phyloP scores from a whole-genome alignment of 2,888 invertebrate genomes.

The Meiosimyza platycephala region DNA sequence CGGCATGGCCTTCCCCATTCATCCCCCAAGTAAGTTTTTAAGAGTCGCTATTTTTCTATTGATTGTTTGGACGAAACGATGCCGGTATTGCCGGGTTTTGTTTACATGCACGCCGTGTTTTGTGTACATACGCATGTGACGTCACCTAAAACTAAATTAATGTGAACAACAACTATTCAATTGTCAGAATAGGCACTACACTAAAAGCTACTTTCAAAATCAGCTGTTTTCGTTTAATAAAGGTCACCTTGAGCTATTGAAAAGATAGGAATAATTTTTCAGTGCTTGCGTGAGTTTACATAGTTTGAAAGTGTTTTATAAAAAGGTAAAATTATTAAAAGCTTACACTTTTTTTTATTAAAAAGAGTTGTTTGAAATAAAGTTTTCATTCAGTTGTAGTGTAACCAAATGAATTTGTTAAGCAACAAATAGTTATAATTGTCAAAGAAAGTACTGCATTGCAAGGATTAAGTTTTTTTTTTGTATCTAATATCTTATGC shows the following conservation, averaged over 20 bases:
- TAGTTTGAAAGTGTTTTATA: conserved; percentile 17
- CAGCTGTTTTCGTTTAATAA: conserved; percentile 33
- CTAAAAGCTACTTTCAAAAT: conserved; percentile 19
- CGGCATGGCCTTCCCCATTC: background rate
- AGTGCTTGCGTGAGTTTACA: conserved; percentile 14
- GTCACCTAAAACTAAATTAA: too few relatives aligned
- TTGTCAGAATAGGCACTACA: background rate
- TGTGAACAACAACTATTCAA: background rate
- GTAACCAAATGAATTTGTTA: too few relatives aligned
- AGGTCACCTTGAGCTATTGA: conserved; percentile 48
- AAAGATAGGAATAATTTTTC: conserved; percentile 31
- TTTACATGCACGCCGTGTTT: background rate
- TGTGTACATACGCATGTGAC: background rate
- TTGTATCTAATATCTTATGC: too few relatives aligned
- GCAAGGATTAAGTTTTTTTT: too few relatives aligned
- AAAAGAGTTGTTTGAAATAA: too few relatives aligned
- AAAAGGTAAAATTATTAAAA: conserved; percentile 27
- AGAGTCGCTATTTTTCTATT: too few relatives aligned
- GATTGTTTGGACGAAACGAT: background rate
- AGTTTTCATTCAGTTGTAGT: too few relatives aligned
- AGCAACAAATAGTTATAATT: too few relatives aligned
- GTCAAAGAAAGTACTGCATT: too few relatives aligned
- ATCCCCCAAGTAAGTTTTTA: background rate
- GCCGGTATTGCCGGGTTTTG: background rate
- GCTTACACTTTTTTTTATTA: background rate